Evolutionary conservation across 2,797 vertebrate species (phyloP), one percentile per base, ranked within the genome.

Genomic region (Macropus fuliginosus): DNA sequence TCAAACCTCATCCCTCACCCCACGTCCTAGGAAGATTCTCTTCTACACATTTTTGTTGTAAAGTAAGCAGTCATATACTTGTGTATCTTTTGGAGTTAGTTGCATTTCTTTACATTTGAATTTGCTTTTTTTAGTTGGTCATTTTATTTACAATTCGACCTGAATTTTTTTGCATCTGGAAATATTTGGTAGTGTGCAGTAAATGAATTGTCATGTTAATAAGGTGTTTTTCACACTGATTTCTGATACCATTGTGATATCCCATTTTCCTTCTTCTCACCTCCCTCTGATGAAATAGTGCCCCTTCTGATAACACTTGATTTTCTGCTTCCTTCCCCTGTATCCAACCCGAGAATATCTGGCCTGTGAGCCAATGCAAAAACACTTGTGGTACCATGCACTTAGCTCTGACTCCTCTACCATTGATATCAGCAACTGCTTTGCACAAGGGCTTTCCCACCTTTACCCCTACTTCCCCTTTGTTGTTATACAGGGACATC

Each of bases 401-500:
- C 97, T 96, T 92, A 91, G 97, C 56, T 97, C 93, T 95, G 9
- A 95, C 56, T 94, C 94, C 92, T 94, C 91, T 92, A 92, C 50
- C 94, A 55, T 0, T 93, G 95, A 97, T 90, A 52, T 91, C 94
- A 54, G 92, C 90, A 96, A 0, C 92, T 97, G 89, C 92, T 92
- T 93, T 92, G 56, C 81, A 94, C 34, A 91, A 96, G 93, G 95
- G 94, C 57, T 91, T 95, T 40, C 94, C 95, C 81, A 90, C 57
- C 94, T 94, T 46, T 87, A 95, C 90, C 94, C 92, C 93, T 52
- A 59, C 96, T 66, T 96, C 96, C 96, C 96, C 90, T 93, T 56
- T 95, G 96, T 96, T 97, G 56, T 97, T 95, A 55, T 95, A 97
- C 98, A 99, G 99, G 98, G 99, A 99, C 96, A 99, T 99, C 98